These are phyloP conservation scores for Lacerta bilineata DNA, from an alignment of 2,797 vertebrate species.

Conservation along the genomic window DNA sequence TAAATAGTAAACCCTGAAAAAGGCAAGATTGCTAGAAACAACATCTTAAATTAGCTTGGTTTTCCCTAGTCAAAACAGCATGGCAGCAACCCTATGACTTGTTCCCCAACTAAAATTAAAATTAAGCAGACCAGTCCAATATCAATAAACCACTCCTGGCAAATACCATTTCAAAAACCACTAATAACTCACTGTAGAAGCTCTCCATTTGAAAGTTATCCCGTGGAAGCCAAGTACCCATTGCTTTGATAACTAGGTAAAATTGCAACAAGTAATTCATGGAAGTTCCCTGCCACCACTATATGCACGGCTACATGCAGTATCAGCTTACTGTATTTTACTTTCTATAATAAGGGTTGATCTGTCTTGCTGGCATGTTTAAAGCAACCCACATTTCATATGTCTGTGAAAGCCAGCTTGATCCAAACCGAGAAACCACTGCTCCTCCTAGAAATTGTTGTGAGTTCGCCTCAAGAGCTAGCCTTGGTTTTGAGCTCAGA, in stretches of 20 bases:
- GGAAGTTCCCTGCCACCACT: no score
- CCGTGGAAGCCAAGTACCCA: not conserved
- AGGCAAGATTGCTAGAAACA: not conserved
- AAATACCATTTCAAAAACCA: not conserved
- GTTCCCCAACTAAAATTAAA: no score
- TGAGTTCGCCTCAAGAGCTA: no score
- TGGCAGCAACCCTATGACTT: not conserved
- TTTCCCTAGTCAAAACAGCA: not conserved
- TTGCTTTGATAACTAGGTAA: not conserved
- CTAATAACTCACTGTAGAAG: not conserved
- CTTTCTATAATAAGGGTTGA: not conserved
- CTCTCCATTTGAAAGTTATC: not conserved
- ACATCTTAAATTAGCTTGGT: not conserved
- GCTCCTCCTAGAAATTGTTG: not conserved
- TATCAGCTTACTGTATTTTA: not conserved
- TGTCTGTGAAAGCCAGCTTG: not conserved
- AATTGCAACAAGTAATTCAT: not conserved
- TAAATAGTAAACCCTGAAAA: not conserved
- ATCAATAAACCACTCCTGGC: not conserved
- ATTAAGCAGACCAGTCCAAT: not conserved
- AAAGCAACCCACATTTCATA: not conserved
- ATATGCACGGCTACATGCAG: no score
- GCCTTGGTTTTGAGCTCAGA: no score
- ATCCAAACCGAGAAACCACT: not conserved
- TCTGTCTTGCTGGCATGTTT: not conserved